phyloP scores from a whole-genome alignment of 2,888 invertebrate genomes.

The Nomada ruficornis region DNA sequence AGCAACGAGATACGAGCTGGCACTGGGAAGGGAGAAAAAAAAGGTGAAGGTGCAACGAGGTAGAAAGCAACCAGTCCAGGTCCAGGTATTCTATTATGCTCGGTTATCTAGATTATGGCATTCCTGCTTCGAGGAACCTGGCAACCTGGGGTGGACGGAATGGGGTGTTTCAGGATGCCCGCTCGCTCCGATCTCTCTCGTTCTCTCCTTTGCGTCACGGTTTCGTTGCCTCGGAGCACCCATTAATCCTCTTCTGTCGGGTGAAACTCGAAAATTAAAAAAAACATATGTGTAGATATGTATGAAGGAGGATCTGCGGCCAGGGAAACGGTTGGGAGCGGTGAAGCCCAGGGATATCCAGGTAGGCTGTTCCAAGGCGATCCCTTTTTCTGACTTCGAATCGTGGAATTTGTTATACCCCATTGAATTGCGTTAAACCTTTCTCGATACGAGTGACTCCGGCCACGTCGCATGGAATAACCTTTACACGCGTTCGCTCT shows the following conservation, averaged over 20 bases:
- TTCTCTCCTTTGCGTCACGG: constrained; percentile 57
- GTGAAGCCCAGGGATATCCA: constrained; percentile 43
- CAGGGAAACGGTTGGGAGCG: constrained; percentile 46
- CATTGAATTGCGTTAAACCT: constrained; percentile 61
- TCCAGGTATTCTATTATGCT: constrained; percentile 82
- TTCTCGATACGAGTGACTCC: constrained; percentile 35
- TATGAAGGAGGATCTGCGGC: constrained; percentile 45
- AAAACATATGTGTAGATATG: constrained; percentile 68
- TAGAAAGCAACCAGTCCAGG: constrained; percentile 79
- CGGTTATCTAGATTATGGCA: constrained; percentile 84
- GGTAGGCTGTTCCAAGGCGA: constrained; percentile 55
- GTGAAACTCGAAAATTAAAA: constrained; percentile 76
- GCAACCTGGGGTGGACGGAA: constrained; percentile 69
- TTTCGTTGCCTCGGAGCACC: constrained; percentile 67
- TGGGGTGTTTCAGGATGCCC: constrained; percentile 67
- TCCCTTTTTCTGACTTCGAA: constrained; percentile 57
- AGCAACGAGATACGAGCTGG: constrained; percentile 55
- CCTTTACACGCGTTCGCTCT: neutral
- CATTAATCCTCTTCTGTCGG: constrained; percentile 76
- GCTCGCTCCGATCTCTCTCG: constrained; percentile 50
- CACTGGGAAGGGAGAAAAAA: constrained; percentile 66
- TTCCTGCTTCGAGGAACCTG: constrained; percentile 80
- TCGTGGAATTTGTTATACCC: constrained; percentile 63
- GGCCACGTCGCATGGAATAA: constrained; percentile 3
- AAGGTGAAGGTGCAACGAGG: constrained; percentile 81